Conservation (phyloP, 2,888 invertebrate species). For the Eustalomyia histrio region DNA sequence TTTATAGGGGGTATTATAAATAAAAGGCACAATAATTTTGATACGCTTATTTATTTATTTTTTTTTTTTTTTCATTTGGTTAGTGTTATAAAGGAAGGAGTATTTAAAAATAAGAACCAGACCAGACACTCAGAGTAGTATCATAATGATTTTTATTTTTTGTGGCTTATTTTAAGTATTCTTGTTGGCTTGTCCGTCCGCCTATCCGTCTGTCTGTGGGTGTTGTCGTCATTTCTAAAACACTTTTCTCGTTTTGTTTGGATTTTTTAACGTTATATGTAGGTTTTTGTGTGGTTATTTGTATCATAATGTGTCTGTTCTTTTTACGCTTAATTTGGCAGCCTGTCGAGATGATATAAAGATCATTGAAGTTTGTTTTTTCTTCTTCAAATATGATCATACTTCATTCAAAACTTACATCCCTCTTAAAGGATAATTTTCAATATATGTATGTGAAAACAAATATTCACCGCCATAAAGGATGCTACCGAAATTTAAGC, state of each 20-base stretch:
- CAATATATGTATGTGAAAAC: neutral
- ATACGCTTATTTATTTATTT: constrained; percentile 31
- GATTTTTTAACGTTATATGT: neutral
- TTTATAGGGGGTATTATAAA: neutral
- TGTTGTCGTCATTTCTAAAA: constrained; percentile 63
- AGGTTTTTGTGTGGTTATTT: constrained; percentile 33
- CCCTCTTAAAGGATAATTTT: constrained; percentile 48
- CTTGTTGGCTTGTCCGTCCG: neutral
- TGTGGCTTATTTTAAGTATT: constrained; percentile 40
- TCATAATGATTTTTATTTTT: constrained; percentile 30
- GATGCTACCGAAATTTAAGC: neutral
- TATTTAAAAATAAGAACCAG: constrained; percentile 41
- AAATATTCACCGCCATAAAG: neutral
- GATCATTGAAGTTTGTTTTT: constrained; percentile 41
- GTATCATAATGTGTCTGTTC: constrained; percentile 55
- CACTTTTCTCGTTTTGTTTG: constrained; percentile 46
- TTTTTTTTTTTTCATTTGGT: neutral
- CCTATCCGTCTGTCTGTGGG: constrained; percentile 53
- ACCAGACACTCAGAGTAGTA: constrained; percentile 20
- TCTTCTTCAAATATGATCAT: constrained; percentile 1
- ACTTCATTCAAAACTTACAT: neutral
- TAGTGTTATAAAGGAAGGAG: constrained; percentile 7
- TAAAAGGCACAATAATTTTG: constrained; percentile 44
- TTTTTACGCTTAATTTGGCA: constrained; percentile 64
- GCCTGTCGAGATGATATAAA: constrained; percentile 63